Base-by-base conservation (phyloP, 2,888 invertebrate genomes). In the Alloplasta piceator region DNA sequence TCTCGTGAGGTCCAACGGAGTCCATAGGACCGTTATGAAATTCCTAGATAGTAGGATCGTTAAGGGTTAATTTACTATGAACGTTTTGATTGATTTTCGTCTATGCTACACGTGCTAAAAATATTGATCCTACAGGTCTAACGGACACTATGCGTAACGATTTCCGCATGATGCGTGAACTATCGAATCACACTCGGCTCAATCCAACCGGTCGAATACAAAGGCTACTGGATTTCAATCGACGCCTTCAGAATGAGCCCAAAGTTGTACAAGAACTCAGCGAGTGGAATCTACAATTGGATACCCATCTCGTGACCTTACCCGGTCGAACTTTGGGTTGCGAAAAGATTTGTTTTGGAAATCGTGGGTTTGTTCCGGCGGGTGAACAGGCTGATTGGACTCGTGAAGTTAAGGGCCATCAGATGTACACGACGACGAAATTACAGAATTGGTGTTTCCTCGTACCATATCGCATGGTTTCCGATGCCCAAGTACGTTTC, bases 331-430 rank as follows among this genome's bases (percentile, higher is more conserved):
- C 92, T 0, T n/a, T n/a, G n/a, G n/a, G n/a, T n/a, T n/a, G n/a
- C n/a, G 97, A 98, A 88, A 92, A 87, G 0, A 96, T 98, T 4
- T 7, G 94, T 0, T 94, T 95, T 82, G 95, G 93, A 0, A 38
- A 66, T 0, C 48, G 76, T 0, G 89, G 4, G 4, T 91, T 93
- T 0, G 95, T 94, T 4, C 91, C 92, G 0, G 92, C 94, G 0
- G 95, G 95, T 12, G 91, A 92, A 0, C 93, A 94, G 0, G 97
- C 96, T 0, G 97, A 98, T 70, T 98, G 98, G 98, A 96, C 96
- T 0, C 91, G 93, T 1, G 94, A 95, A 50, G 93, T 98, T 90
- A 93, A 96, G 81, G 91, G 92, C 0, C 90, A 86, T 0, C 82
- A 90, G 0, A 93, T 95, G 93, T 92, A 92, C 55, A 77, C 80